Evolutionary conservation across 1,140 invertebrate genomes (phyloP).

Genomic region (Anoplolepis gracilipes): DNA sequence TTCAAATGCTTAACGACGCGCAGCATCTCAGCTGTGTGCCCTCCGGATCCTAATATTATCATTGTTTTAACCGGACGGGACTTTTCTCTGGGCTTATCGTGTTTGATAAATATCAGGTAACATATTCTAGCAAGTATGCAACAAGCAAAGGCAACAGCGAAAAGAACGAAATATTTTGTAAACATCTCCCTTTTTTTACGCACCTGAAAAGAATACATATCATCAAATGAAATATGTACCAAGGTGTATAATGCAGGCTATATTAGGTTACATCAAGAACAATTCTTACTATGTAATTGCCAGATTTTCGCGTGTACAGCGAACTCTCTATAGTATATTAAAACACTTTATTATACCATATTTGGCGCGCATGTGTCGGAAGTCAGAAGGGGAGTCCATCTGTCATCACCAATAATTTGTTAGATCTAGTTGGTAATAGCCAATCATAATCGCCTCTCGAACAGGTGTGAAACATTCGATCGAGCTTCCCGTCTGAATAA

Average conservation of each 20-base stretch:
- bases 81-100: constrained; percentile 55
- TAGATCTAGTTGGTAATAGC: no score
- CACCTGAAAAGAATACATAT: constrained; percentile 60
- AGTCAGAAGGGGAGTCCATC: no score
- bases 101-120: constrained; percentile 73
- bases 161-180: neutral
- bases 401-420: no score
- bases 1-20: constrained; percentile 89
- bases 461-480: neutral
- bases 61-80: constrained; percentile 81
- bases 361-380: no score
- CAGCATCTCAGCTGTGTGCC: constrained; percentile 96
- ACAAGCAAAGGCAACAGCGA: neutral
- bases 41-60: constrained; percentile 89
- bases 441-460: no score
- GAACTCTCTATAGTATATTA: no score
- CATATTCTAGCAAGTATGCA: constrained; percentile 64
- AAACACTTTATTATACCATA: no score
- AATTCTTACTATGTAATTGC: neutral
- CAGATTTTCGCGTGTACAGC: no score
- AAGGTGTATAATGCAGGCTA: no score
- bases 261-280: neutral
- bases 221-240: constrained; percentile 2
- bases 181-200: constrained; percentile 31
- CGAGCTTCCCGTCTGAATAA: neutral